Evolutionary conservation across 2,888 invertebrate species (phyloP), one percentile per base, ranked within the genome.

Genomic region (Phengaris alcon): DNA sequence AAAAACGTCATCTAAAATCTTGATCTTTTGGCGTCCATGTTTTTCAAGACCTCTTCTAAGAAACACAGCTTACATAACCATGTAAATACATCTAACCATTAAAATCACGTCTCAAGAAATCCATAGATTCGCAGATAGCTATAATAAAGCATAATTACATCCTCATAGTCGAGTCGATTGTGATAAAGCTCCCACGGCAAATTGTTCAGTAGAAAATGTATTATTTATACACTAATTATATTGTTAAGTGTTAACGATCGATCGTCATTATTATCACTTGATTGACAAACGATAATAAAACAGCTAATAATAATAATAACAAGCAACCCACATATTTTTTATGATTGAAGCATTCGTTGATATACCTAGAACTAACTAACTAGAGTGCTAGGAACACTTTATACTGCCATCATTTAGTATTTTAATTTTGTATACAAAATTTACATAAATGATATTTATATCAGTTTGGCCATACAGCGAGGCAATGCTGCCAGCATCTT

Each of bases 111-210:
- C 35, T 5, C 64, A 22, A 22, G 70, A 13, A 12, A 70, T 70
- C 70, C 52, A 52, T 22, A 72, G 52, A 72, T 52, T 13, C 54
- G 12, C 22, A 12, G 72, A 72, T 72, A 72, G 51, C 22, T 13
- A 51, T 15, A 69, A 69, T 64, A 44, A 64, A 64, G 64, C 35
- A 22, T 72, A 72, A 72, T 72, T 35, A 54, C 72, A 72, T 54
- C 72, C 72, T 72, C 13, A 35, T 52, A 22, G 72, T 12, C 10
- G 12, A 35, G 22, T 12, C 13, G 69, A n/a, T 48, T 68, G 46
- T 68, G 46, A 68, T 46, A 7, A 22, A 0, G 46, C n/a, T 69
- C 69, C 69, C 69, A 69, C 69, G 69, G 69, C 12, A 48, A 69
- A 69, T 69, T 48, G 48, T 48, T 10, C 69, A 48, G 59, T 22